A percentile compares a stretch with the other conserved stretches of the same genome.
These are phyloP conservation scores for Saturnia japonica DNA, from an alignment of 2,888 invertebrate genomes.

Conservation along the genomic window DNA sequence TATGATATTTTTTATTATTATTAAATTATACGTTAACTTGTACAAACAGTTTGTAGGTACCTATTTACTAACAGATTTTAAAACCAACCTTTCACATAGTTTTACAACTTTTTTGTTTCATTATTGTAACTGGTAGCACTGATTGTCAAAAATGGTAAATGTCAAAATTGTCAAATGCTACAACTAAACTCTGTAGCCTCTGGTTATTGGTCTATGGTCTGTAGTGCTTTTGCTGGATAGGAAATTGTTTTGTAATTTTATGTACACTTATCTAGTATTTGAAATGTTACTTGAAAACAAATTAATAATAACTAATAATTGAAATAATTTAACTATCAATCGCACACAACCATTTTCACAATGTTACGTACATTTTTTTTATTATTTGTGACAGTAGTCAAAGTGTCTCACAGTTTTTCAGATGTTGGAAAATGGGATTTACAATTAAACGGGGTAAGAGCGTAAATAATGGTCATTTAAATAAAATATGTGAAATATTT, in stretches of 20 bases:
- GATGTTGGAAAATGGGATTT: slow-evolving; percentile 87
- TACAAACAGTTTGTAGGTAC: no score
- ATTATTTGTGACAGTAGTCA: slow-evolving; percentile 52
- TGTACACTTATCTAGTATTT: slow-evolving; percentile 25
- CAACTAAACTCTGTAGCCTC: no score
- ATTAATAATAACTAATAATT: slow-evolving; percentile 33
- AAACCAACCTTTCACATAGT: slow-evolving; percentile 24
- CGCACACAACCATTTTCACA: slow-evolving; percentile 32
- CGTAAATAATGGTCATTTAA: not conserved
- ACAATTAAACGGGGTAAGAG: slow-evolving; percentile 78
- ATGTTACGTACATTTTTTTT: slow-evolving; percentile 60
- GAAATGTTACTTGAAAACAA: slow-evolving; percentile 42
- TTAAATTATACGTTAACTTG: no score
- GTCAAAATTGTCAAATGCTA: not conserved
- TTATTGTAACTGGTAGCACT: not conserved
- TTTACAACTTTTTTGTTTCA: slow-evolving; percentile 27
- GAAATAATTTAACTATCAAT: slow-evolving; percentile 23
- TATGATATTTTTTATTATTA: no score
- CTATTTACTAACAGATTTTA: no score
- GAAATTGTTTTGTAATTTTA: slow-evolving; percentile 33
- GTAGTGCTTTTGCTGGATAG: not conserved
- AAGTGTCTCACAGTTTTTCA: slow-evolving; percentile 73
- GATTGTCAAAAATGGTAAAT: slow-evolving; percentile 9
- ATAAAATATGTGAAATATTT: not conserved
- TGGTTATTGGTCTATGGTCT: no score